Evolutionary conservation across 2,888 invertebrate genomes (phyloP).

Genomic region (Malthinus flaveolus): DNA sequence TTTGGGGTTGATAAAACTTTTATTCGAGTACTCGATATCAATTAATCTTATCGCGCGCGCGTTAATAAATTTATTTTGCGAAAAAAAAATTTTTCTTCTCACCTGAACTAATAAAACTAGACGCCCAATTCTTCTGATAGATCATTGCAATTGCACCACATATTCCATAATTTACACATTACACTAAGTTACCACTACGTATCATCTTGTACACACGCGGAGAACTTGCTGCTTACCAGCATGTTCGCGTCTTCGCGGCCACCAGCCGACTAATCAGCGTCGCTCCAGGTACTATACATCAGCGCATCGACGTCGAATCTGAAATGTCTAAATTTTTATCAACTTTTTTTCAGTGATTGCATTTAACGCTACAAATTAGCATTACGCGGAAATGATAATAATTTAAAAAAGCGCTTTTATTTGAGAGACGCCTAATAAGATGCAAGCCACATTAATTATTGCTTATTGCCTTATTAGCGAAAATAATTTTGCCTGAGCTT

Average conservation of each 20-base stretch:
- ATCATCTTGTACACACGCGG: constrained; percentile 26
- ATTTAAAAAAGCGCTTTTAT: no score
- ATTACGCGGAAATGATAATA: no score
- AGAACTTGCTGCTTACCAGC: constrained; percentile 30
- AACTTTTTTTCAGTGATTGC: neutral
- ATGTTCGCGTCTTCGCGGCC: constrained; percentile 36
- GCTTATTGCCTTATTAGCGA: no score
- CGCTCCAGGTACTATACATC: constrained; percentile 13
- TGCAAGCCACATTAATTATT: no score
- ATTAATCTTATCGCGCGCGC: no score
- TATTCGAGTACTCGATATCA: no score
- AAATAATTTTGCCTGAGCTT: no score
- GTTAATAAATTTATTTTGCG: no score
- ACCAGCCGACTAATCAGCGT: constrained; percentile 34
- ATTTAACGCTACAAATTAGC: neutral
- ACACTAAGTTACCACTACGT: constrained; percentile 30
- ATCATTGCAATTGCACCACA: constrained; percentile 24
- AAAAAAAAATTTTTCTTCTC: constrained; percentile 2
- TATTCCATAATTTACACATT: constrained; percentile 25
- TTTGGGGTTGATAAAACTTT: no score
- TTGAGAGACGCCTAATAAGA: no score
- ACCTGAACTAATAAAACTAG: constrained; percentile 27
- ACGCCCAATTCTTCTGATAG: constrained; percentile 15
- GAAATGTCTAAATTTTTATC: constrained; percentile 3
- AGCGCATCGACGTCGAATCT: constrained; percentile 24